A percentile compares a stretch with the other conserved stretches of the same genome.
phyloP scores from a whole-genome alignment of 2,888 invertebrate genomes.

The Chymomyza procnemis region DNA sequence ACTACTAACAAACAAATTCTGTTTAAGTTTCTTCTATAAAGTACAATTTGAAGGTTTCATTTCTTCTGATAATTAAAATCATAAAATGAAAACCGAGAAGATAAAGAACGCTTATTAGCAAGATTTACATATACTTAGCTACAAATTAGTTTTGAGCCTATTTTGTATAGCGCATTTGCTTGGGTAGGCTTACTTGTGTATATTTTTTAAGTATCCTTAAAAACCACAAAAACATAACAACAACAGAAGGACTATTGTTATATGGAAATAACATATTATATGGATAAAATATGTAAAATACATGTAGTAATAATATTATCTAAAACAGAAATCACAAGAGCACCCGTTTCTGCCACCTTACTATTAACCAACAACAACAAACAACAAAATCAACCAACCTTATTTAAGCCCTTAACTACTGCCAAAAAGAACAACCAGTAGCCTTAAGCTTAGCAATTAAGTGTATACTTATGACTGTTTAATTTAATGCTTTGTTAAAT shows the following conservation, averaged over 20 bases:
- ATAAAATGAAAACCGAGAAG: not conserved
- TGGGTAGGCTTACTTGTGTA: constrained; percentile 65
- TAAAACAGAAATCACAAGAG: constrained; percentile 65
- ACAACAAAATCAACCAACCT: constrained; percentile 11
- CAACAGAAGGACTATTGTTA: constrained; percentile 20
- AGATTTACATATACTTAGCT: not conserved
- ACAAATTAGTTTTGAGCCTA: not conserved
- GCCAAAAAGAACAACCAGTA: constrained; percentile 79
- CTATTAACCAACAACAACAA: constrained; percentile 1
- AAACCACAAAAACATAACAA: constrained; percentile 27
- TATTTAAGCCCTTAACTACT: constrained; percentile 68
- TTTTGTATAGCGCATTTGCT: constrained; percentile 65
- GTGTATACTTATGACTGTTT: constrained; percentile 17
- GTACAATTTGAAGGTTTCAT: not conserved
- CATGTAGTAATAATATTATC: not conserved
- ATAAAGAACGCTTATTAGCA: not conserved
- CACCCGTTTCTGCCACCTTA: constrained; percentile 61
- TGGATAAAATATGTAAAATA: not conserved
- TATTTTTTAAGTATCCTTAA: constrained; percentile 14
- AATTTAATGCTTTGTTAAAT: constrained; percentile 37
- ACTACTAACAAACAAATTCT: constrained; percentile 50
- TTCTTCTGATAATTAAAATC: constrained; percentile 17
- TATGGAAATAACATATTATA: constrained; percentile 24
- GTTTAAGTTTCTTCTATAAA: constrained; percentile 7
- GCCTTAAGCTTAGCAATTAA: constrained; percentile 64